These are phyloP conservation scores for Vultur gryphus DNA, from an alignment of 2,797 vertebrate genomes.

Conservation along the genomic window DNA sequence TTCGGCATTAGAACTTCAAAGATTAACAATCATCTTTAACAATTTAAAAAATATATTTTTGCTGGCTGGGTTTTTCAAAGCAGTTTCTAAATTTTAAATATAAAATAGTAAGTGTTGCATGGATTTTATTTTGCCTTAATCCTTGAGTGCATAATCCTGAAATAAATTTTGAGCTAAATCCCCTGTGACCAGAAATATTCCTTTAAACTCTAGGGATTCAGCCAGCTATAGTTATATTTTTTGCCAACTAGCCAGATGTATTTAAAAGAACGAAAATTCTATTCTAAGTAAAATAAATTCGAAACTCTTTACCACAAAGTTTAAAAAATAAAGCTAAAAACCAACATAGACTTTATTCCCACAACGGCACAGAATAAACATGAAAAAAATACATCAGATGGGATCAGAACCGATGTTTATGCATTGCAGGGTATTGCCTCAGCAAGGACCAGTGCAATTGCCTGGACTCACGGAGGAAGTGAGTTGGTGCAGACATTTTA, in stretches of 20 bases:
- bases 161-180: slow-evolving; percentile 38
- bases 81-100: background rate
- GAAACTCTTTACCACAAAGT: slow-evolving; percentile 18
- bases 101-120: slow-evolving; percentile 2
- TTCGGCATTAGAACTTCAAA: background rate
- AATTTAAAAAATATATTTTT: background rate
- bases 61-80: background rate
- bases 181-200: slow-evolving; percentile 38
- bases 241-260: slow-evolving; percentile 42
- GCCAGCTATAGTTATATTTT: background rate
- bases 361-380: background rate
- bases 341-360: background rate
- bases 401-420: background rate
- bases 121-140: slow-evolving; percentile 43
- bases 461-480: background rate
- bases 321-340: background rate
- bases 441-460: background rate
- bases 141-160: slow-evolving; percentile 16
- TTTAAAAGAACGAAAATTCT: slow-evolving; percentile 39
- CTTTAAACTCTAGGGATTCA: slow-evolving; percentile 48
- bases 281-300: slow-evolving; percentile 52
- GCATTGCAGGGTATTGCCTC: background rate
- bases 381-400: background rate
- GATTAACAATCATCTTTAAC: background rate
- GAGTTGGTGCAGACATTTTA: background rate